Conservation (phyloP, 1,140 invertebrate species). For the Acyrthosiphon pisum region DNA sequence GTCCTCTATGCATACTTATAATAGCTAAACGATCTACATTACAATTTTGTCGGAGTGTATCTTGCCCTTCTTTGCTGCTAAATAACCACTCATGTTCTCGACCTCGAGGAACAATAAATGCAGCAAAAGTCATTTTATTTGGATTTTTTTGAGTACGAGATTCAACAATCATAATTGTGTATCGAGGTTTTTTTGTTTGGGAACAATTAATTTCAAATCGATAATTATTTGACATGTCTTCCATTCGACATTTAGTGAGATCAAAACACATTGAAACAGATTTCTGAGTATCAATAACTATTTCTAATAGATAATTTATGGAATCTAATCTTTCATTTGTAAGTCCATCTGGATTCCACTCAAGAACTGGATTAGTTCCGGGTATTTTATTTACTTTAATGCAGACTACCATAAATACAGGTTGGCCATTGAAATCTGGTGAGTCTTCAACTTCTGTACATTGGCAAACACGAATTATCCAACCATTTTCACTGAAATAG, state of each 20-base stretch:
- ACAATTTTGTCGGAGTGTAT: constrained; percentile 76
- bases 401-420: constrained; percentile 87
- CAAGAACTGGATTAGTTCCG: constrained; percentile 67
- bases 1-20: constrained; percentile 79
- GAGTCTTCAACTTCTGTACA: constrained; percentile 81
- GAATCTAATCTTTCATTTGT: constrained; percentile 64
- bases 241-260: constrained; percentile 49
- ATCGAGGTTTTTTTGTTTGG: constrained; percentile 68
- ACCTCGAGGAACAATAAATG: constrained; percentile 94
- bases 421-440: constrained; percentile 72
- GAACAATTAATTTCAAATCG: constrained; percentile 60
- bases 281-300: constrained; percentile 77
- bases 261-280: constrained; percentile 78
- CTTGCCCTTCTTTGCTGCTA: constrained; percentile 80
- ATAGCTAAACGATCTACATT: constrained; percentile 81
- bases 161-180: constrained; percentile 82
- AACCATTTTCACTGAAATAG: constrained; percentile 77
- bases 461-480: constrained; percentile 84
- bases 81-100: constrained; percentile 89
- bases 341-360: constrained; percentile 63
- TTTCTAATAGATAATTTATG: constrained; percentile 70
- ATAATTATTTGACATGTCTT: constrained; percentile 46
- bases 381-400: constrained; percentile 87
- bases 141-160: constrained; percentile 65
- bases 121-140: constrained; percentile 71